These are phyloP conservation scores for Calycopis cecrops DNA, from an alignment of 1,140 invertebrate species.

Conservation along the genomic window DNA sequence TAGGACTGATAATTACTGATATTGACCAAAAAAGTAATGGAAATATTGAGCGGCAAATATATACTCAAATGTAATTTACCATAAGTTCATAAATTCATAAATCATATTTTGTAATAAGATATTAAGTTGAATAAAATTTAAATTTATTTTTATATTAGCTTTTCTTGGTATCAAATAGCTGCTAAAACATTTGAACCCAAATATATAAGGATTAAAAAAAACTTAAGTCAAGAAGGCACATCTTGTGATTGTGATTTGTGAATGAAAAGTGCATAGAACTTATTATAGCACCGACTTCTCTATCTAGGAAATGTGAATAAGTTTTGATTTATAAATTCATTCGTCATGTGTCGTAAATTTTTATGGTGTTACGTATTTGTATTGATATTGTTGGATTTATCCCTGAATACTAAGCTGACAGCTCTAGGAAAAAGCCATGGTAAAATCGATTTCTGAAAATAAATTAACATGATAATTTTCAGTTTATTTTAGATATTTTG, in stretches of 20 bases:
- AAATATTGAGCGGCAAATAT: too few species aligned
- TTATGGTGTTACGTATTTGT: constrained; percentile 64
- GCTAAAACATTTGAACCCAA: background rate
- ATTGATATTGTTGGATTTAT: constrained; percentile 63
- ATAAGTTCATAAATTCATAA: too few species aligned
- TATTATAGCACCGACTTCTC: constrained; percentile 37
- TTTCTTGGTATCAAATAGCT: too few species aligned
- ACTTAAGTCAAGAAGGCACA: constrained; percentile 30
- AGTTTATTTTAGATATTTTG: too few species aligned
- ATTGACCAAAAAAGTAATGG: too few species aligned
- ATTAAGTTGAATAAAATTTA: too few species aligned
- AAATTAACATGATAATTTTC: constrained; percentile 6
- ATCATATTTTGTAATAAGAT: too few species aligned
- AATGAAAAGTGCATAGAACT: constrained; percentile 39
- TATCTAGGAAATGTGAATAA: constrained; percentile 57
- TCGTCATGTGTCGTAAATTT: constrained; percentile 60
- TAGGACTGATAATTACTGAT: too few species aligned
- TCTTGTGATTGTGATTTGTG: constrained; percentile 44
- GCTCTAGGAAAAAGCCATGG: constrained; percentile 68
- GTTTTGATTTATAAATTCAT: constrained; percentile 35
- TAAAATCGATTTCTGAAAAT: constrained; percentile 58
- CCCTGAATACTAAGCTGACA: constrained; percentile 60
- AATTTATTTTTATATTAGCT: too few species aligned
- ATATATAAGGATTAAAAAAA: background rate
- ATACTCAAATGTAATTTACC: too few species aligned